phyloP scores from a whole-genome alignment of 2,888 invertebrate species.

The Eilema sororculum region DNA sequence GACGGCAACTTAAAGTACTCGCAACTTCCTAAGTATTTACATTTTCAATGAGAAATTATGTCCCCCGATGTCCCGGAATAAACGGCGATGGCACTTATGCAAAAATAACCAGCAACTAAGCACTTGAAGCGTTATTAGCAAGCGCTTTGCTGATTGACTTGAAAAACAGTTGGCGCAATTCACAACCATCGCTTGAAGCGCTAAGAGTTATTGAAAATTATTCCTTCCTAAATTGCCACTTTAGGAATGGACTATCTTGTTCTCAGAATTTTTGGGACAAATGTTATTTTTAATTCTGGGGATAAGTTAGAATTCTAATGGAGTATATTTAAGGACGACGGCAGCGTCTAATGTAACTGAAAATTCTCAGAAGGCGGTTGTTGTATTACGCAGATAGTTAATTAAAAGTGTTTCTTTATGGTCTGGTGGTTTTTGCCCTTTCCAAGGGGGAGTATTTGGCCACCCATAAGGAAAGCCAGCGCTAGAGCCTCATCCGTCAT shows the following conservation, averaged over 20 bases:
- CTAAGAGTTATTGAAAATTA: conserved; percentile 35
- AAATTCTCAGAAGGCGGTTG: neutral
- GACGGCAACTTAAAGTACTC: conserved; percentile 53
- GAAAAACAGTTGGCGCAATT: conserved; percentile 46
- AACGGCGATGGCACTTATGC: conserved; percentile 60
- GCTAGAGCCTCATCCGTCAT: too few species aligned
- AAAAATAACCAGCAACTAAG: conserved; percentile 58
- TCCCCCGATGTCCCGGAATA: conserved; percentile 59
- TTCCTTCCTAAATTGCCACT: conserved; percentile 16
- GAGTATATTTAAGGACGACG: neutral
- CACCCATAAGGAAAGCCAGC: too few species aligned
- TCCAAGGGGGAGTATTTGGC: too few species aligned
- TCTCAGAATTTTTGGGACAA: conserved; percentile 1
- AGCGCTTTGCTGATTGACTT: conserved; percentile 53
- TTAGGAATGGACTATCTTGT: neutral
- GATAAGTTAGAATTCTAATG: neutral
- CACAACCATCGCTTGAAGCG: conserved; percentile 23
- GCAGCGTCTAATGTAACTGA: neutral
- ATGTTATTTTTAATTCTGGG: neutral
- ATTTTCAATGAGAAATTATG: conserved; percentile 68
- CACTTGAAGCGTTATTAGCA: conserved; percentile 45
- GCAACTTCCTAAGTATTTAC: conserved; percentile 60
- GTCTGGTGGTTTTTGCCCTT: too few species aligned
- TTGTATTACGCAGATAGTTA: neutral
- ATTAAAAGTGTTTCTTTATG: neutral